Conservation (phyloP, 2,797 vertebrate genomes). For the Hoplostethus mediterraneus region DNA sequence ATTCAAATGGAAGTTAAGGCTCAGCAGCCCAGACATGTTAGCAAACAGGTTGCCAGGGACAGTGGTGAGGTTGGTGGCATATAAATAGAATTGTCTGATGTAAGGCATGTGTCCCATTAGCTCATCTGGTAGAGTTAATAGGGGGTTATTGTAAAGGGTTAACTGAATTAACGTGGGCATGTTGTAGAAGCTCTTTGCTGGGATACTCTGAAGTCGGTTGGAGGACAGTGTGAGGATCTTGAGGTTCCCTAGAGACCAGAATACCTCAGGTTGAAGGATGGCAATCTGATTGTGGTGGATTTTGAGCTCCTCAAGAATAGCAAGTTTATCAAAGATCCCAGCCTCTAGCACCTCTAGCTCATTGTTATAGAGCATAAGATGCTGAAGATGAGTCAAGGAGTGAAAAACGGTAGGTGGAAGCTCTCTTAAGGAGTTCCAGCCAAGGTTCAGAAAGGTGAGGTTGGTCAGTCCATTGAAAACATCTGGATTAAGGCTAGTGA, state of each 20-base stretch:
- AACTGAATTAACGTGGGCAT: conserved; percentile 81
- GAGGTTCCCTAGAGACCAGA: conserved; percentile 84
- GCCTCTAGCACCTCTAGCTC: conserved; percentile 79
- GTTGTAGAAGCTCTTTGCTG: conserved; percentile 86
- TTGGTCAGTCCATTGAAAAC: conserved; percentile 82
- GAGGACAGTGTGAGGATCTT: conserved; percentile 80
- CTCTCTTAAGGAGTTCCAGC: conserved; percentile 82
- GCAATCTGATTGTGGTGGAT: conserved; percentile 84
- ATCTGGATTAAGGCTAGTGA: conserved; percentile 68
- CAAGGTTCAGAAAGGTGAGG: conserved; percentile 85
- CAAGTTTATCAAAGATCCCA: conserved; percentile 81
- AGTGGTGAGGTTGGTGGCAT: conserved; percentile 85
- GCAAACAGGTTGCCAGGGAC: conserved; percentile 88
- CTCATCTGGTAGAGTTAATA: conserved; percentile 84
- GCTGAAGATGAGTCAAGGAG: conserved; percentile 78
- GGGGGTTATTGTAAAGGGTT: conserved; percentile 88
- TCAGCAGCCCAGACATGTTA: conserved; percentile 87
- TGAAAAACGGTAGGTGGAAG: conserved; percentile 84
- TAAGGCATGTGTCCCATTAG: conserved; percentile 89
- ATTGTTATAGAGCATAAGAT: conserved; percentile 85
- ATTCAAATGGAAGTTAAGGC: conserved; percentile 85
- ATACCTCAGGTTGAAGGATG: conserved; percentile 80
- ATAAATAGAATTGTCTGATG: conserved; percentile 86
- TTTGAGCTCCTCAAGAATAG: conserved; percentile 81
- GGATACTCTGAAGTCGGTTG: conserved; percentile 85